These are phyloP conservation scores for Peromyscus nudipes DNA, from an alignment of 2,797 vertebrate species.

Conservation along the genomic window DNA sequence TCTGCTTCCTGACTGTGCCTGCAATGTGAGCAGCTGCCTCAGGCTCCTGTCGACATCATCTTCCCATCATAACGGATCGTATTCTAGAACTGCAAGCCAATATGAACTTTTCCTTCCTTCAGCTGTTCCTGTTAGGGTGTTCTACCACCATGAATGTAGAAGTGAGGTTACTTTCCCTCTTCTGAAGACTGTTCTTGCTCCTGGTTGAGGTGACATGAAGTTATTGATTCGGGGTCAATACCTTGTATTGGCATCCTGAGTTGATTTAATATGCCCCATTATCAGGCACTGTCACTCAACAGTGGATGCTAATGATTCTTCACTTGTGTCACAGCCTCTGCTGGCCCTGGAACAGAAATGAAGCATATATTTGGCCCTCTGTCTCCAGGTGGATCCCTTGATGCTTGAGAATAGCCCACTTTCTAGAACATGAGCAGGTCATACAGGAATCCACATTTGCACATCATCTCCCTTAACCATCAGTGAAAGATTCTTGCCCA, in stretches of 20 bases:
- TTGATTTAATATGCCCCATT: background rate
- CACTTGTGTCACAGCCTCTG: background rate
- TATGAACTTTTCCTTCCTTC: background rate
- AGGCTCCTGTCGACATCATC: background rate
- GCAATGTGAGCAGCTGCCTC: background rate
- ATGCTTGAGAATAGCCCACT: background rate
- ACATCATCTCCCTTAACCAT: background rate
- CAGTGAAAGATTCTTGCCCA: background rate
- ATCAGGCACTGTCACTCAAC: background rate
- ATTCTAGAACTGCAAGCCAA: background rate
- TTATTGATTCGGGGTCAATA: background rate
- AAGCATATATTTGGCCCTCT: background rate
- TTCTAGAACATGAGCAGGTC: background rate
- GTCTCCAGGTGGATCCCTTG: background rate
- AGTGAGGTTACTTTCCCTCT: background rate
- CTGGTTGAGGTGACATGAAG: background rate
- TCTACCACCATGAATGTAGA: background rate
- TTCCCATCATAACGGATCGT: too few species aligned
- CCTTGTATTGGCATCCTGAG: background rate
- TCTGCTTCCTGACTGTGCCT: background rate
- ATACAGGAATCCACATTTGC: background rate
- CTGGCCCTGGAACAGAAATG: background rate
- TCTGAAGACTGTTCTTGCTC: background rate
- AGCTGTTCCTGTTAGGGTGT: background rate
- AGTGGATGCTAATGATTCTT: background rate